A percentile compares a stretch with the other conserved stretches of the same genome.
Conservation (phyloP, 2,797 vertebrate genomes). For the Mus caroli region DNA sequence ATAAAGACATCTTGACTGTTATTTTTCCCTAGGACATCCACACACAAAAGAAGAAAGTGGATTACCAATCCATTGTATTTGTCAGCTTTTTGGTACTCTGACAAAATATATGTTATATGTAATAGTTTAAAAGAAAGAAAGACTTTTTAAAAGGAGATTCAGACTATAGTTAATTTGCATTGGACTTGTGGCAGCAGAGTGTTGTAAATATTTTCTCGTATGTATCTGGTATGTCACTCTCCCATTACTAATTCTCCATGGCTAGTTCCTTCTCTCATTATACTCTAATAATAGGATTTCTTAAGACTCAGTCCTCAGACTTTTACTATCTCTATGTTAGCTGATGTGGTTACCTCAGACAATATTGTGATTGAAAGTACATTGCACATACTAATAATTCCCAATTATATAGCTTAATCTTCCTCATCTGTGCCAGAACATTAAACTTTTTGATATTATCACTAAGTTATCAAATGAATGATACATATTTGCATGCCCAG, state of each 20-base stretch:
- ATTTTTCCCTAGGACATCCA: background rate
- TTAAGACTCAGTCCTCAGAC: background rate
- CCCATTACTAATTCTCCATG: constrained; percentile 42
- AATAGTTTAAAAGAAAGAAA: background rate
- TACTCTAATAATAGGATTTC: constrained; percentile 21
- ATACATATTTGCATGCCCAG: too few relatives aligned
- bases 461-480: background rate
- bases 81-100: background rate
- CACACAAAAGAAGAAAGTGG: background rate
- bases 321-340: background rate
- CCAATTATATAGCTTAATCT: background rate
- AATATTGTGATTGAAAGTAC: background rate
- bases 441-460: background rate
- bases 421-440: background rate
- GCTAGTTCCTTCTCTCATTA: constrained; percentile 13
- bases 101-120: background rate
- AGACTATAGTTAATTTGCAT: background rate
- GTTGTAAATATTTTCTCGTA: background rate
- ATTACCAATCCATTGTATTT: background rate
- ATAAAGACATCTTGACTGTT: background rate
- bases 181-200: background rate
- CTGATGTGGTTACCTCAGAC: background rate
- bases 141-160: background rate
- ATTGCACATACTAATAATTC: background rate
- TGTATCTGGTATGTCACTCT: background rate